Base-by-base conservation (phyloP, 2,113 vertebrate genomes). In the Nanorana parkeri region DNA sequence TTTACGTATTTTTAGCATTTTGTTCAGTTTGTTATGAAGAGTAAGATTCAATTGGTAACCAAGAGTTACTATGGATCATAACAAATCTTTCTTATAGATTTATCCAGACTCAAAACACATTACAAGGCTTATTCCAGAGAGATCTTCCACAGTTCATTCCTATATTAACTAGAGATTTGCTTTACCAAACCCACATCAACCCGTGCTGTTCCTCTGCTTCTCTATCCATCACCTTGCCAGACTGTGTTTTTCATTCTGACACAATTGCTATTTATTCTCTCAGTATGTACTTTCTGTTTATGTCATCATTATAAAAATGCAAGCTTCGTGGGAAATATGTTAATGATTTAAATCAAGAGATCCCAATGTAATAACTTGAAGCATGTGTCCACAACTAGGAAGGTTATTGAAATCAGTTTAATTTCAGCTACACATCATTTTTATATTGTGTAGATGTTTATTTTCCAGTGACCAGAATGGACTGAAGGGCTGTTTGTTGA, bases 341-440 rank as follows among this genome's bases (percentile, higher is more conserved):
- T 81, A 63, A 81, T 72, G 78, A 54, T 72, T 81, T 63, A 28
- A 72, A 72, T 81, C 78, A 81, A 81, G 72, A 54, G 68, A 20
- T 26, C 60, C 63, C 21, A 54, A 41, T 23, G 73, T 29, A 58
- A 3, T 72, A 61, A 63, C 36, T 80, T 51, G 24, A 52, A 72
- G 36, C 78, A 81, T 72, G 68, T 72, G 78, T 71, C 32, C n/a
- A 64, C 15, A 8, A 16, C 58, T 73, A 23, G 5, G 17, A 54
- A 54, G 47, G 36, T 64, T 72, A 73, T 72, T 81, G 20, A 64
- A 54, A 60, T 72, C 58, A 81, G 58, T 71, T 80, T 32, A 36
- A 72, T 72, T 32, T 72, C 19, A 29, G 19, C 7, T 54, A 15
- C 29, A 26, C 29, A 32, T 47, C 6, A 47, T 47, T 10, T 47